These are phyloP conservation scores for Aleiodes sp. DNA, from an alignment of 1,140 invertebrate genomes.

Conservation along the genomic window DNA sequence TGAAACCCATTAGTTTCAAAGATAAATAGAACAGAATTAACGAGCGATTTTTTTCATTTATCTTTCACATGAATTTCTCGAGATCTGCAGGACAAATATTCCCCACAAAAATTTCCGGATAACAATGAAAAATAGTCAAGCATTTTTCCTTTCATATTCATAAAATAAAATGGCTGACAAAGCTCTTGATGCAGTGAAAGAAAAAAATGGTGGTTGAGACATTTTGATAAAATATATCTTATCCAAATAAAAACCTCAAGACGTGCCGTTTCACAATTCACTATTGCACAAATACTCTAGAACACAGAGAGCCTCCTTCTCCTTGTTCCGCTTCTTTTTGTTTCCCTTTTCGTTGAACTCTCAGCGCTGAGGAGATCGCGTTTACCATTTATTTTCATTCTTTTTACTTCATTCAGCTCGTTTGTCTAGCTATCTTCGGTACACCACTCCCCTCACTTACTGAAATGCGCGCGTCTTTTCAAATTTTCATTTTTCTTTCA, in stretches of 20 bases:
- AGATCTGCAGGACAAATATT: too few relatives aligned
- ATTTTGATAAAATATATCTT: slow-evolving; percentile 29
- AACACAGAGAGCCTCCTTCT: slow-evolving; percentile 5
- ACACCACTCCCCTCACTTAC: not conserved
- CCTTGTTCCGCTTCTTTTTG: slow-evolving; percentile 14
- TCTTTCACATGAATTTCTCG: too few relatives aligned
- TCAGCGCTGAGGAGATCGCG: not conserved
- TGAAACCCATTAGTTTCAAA: too few relatives aligned
- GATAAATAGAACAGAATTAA: too few relatives aligned
- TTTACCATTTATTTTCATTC: slow-evolving; percentile 25
- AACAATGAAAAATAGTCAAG: not conserved
- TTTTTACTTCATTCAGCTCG: slow-evolving; percentile 4
- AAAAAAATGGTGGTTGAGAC: slow-evolving; percentile 16
- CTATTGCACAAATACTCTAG: slow-evolving; percentile 1
- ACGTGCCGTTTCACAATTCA: slow-evolving; percentile 33
- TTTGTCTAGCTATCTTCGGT: slow-evolving; percentile 11
- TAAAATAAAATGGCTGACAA: slow-evolving; percentile 3
- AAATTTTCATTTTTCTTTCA: not conserved
- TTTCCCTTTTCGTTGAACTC: slow-evolving; percentile 3
- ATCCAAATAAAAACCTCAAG: slow-evolving; percentile 11
- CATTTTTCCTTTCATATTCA: not conserved
- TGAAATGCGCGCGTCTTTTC: not conserved
- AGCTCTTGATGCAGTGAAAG: not conserved
- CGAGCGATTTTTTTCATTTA: too few relatives aligned
- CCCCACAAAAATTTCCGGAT: not conserved